Conservation (phyloP, 2,888 invertebrate genomes). For the Pandemis cinnamomeana region DNA sequence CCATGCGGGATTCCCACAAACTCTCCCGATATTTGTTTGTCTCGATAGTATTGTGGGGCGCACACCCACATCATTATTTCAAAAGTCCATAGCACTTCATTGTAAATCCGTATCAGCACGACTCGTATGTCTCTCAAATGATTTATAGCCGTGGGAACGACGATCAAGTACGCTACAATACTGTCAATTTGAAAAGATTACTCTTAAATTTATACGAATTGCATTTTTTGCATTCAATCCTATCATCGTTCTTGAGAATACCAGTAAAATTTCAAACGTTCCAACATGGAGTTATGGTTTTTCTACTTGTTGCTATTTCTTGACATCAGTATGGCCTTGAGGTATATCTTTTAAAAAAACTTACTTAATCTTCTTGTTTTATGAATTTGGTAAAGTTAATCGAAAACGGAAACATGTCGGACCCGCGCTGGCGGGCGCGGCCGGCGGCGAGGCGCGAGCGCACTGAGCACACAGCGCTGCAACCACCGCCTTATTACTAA, state of each 20-base stretch:
- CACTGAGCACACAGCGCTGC: conserved; percentile 68
- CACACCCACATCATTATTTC: conserved; percentile 83
- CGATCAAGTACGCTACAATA: conserved; percentile 23
- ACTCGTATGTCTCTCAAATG: conserved; percentile 74
- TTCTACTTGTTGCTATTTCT: not conserved
- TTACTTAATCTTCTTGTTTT: not conserved
- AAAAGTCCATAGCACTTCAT: conserved; percentile 76
- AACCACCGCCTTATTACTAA: conserved; percentile 79
- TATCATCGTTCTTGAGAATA: not conserved
- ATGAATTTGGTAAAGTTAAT: not conserved
- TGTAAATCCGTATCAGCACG: conserved; percentile 80
- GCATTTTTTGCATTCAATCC: conserved; percentile 11
- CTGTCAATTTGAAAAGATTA: conserved; percentile 12
- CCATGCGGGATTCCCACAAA: conserved; percentile 83
- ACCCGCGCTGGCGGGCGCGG: conserved; percentile 2
- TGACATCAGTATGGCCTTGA: not conserved
- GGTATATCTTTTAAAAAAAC: not conserved
- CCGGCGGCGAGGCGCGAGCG: conserved; percentile 50
- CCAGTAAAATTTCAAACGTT: not conserved
- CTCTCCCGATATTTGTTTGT: conserved; percentile 74
- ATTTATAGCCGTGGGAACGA: conserved; percentile 82
- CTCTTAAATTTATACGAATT: conserved; percentile 1
- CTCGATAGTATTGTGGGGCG: conserved; percentile 70
- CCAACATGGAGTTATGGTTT: not conserved
- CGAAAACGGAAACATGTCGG: not conserved